Conservation (phyloP, 1,140 invertebrate species). For the Ylistrum balloti region DNA sequence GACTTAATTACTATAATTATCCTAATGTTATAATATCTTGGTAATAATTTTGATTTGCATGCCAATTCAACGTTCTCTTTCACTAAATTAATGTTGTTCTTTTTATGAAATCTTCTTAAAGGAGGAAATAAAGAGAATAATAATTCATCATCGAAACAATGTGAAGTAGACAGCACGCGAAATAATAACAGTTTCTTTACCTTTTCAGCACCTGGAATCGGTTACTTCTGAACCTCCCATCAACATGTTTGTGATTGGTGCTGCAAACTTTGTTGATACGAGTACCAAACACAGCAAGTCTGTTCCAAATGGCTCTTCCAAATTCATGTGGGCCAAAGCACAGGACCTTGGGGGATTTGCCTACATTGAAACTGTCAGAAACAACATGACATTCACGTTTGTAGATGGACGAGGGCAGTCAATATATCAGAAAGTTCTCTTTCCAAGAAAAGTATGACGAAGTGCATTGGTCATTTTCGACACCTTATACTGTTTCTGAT, state of each 20-base stretch:
- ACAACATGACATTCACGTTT: slow-evolving; percentile 80
- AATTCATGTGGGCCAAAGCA: slow-evolving; percentile 81
- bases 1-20: no score
- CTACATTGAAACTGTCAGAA: slow-evolving; percentile 73
- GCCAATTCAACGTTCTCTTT: no score
- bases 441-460: slow-evolving; percentile 63
- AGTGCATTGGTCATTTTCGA: no score
- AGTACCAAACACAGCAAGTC: slow-evolving; percentile 72
- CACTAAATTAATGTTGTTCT: no score
- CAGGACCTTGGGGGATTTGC: slow-evolving; percentile 80
- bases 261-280: slow-evolving; percentile 81
- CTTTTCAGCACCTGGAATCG: slow-evolving; percentile 76
- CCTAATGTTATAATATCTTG: no score
- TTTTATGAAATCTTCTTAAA: no score
- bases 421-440: slow-evolving; percentile 70
- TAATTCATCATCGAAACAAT: no score
- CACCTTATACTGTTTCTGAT: no score
- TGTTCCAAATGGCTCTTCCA: slow-evolving; percentile 76
- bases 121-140: no score
- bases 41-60: no score
- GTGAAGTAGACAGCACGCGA: no score
- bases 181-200: slow-evolving; percentile 20
- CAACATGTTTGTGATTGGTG: slow-evolving; percentile 81
- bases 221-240: slow-evolving; percentile 64
- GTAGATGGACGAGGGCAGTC: slow-evolving; percentile 71